Evolutionary conservation across 2,113 vertebrate genomes (phyloP), one percentile per base, ranked within the genome.

Genomic region (Brachyistius frenatus): DNA sequence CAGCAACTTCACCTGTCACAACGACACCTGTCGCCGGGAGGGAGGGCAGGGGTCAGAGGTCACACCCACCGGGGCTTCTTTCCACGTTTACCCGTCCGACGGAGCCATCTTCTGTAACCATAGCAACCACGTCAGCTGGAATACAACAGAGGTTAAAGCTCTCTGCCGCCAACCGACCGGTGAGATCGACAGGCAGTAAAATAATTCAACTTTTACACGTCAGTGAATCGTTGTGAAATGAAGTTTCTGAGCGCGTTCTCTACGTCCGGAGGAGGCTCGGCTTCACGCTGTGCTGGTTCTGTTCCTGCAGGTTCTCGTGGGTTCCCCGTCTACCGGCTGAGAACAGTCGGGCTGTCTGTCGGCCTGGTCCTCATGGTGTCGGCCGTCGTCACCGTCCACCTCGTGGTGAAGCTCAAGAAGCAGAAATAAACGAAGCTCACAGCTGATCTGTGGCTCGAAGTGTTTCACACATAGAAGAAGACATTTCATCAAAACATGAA

Each of bases 61-160:
- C 55, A 53, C 46, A 3, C 13, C 39, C 30, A 37, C 67, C 23
- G 58, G 30, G 0, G 16, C 23, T 32, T 47, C n/a, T 61, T 62
- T 88, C 4, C 5, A 3, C 0, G 6, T 79, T 35, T 52, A 77
- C 72, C n/a, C 65, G 58, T 7, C 0, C 0, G 31, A 86, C 32
- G 23, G 1, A 15, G 37, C 5, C 1, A 33, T 86, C 46, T 47
- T 70, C 70, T 89, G 88, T 80, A 72, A 66, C 61, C 76, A 89
- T 47, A 85, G 82, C 49, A 89, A 89, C 75, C 9, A 71, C 0
- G 67, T 86, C 33, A 81, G 53, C 84, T n/a, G n/a, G 73, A 41
- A 31, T 1, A 36, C 0, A 0, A 44, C 0, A n/a, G 36, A 0
- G 0, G 16, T 58, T 7, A 0, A 8, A 9, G 0, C n/a, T 2